Conservation (phyloP, 2,797 vertebrate species). For the Jordanella pulchra region DNA sequence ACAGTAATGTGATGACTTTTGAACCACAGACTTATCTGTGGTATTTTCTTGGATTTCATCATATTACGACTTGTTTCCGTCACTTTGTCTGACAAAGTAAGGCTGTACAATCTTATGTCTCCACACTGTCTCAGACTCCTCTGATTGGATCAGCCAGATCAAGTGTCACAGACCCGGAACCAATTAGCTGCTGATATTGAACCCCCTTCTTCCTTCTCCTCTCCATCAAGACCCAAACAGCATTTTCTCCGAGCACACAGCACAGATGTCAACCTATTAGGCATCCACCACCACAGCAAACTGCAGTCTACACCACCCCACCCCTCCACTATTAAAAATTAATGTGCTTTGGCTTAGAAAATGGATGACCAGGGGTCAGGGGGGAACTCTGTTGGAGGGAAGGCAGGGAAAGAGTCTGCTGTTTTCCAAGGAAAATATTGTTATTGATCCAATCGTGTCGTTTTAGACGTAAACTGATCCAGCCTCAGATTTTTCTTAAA, state of each 20-base stretch:
- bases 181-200: conserved; percentile 64
- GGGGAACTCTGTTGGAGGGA: neutral
- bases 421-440: conserved; percentile 91
- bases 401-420: conserved; percentile 40
- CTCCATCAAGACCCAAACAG: conserved; percentile 15
- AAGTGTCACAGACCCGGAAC: conserved; percentile 66
- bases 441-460: conserved; percentile 93
- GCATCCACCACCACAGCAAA: conserved; percentile 44
- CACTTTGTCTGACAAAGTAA: conserved; percentile 17
- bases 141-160: conserved; percentile 72
- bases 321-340: conserved; percentile 61
- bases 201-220: conserved; percentile 14
- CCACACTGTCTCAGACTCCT: conserved; percentile 53
- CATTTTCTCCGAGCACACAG: conserved; percentile 27
- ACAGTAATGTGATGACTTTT: conserved; percentile 8
- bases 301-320: conserved; percentile 18
- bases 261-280: conserved; percentile 66
- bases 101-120: conserved; percentile 25
- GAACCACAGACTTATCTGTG: conserved; percentile 5
- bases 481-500: conserved; percentile 55
- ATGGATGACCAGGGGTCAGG: conserved; percentile 25
- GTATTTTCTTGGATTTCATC: conserved; percentile 24
- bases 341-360: conserved; percentile 62
- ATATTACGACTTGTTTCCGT: conserved; percentile 27
- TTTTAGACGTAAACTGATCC: conserved; percentile 94